Evolutionary conservation across 2,888 invertebrate species (phyloP).

Genomic region (Timema podura): DNA sequence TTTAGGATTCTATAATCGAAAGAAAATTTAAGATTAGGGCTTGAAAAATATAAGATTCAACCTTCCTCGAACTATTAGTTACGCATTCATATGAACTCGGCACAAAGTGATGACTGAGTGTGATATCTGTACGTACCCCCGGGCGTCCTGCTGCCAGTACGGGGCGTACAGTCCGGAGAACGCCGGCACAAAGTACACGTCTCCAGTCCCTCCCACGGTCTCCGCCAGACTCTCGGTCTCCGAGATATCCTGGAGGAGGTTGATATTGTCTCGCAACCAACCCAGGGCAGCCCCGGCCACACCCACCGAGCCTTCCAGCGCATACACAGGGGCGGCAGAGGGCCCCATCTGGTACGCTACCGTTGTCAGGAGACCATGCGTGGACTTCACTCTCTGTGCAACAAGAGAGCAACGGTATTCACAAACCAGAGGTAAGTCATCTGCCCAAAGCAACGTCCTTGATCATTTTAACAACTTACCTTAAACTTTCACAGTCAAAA

Average conservation of each 20-base stretch:
- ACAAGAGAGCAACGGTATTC: no score
- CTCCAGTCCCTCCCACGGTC: conserved; percentile 60
- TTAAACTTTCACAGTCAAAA: no score
- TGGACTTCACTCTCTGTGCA: conserved; percentile 77
- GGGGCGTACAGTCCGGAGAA: conserved; percentile 96
- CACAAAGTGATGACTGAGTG: no score
- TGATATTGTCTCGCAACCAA: conserved; percentile 86
- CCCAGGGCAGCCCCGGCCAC: conserved; percentile 84
- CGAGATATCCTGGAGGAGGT: conserved; percentile 62
- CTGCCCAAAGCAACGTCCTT: no score
- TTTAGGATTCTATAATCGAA: no score
- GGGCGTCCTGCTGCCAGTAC: conserved; percentile 90
- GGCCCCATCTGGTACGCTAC: conserved; percentile 87
- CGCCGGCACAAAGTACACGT: conserved; percentile 94
- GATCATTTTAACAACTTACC: no score
- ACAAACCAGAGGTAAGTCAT: no score
- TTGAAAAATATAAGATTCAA: no score
- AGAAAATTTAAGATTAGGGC: no score
- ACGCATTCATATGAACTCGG: no score
- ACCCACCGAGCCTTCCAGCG: conserved; percentile 87
- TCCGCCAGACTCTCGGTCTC: conserved; percentile 65
- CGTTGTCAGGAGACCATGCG: conserved; percentile 84
- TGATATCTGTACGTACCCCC: conserved; percentile 57
- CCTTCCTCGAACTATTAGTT: no score
- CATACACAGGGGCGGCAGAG: conserved; percentile 72